Evolutionary conservation across 2,888 invertebrate genomes (phyloP).

Genomic region (Watsonalla binaria): DNA sequence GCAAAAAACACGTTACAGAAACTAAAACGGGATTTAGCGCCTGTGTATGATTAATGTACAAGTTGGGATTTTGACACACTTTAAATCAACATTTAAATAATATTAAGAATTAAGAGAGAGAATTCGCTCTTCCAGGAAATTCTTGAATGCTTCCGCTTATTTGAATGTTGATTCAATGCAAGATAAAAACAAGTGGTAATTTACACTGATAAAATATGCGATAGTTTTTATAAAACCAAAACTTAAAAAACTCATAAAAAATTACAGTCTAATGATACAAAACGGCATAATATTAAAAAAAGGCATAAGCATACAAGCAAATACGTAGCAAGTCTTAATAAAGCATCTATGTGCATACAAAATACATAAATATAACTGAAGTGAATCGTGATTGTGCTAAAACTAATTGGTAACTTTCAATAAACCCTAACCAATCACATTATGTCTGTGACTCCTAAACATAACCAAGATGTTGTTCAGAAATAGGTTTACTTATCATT

Average conservation of each 20-base stretch:
- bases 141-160: not conserved
- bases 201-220: conserved; percentile 48
- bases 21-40: conserved; percentile 61
- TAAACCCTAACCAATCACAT: conserved; percentile 9
- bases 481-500: conserved; percentile 58
- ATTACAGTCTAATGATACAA: conserved; percentile 13
- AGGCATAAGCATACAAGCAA: conserved; percentile 20
- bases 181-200: conserved; percentile 45
- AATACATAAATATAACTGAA: conserved; percentile 19
- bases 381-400: conserved; percentile 33
- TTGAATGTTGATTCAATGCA: conserved; percentile 42
- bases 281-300: conserved; percentile 14
- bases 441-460: conserved; percentile 45
- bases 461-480: conserved; percentile 79
- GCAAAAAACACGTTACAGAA: conserved; percentile 62
- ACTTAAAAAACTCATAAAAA: conserved; percentile 22
- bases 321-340: conserved; percentile 18
- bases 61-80: conserved; percentile 44
- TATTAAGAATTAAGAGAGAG: conserved; percentile 6
- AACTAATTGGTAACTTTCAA: conserved; percentile 34
- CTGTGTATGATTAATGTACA: conserved; percentile 66
- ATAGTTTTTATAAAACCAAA: conserved; percentile 45
- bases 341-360: conserved; percentile 37
- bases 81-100: conserved; percentile 49
- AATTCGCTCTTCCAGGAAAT: not conserved